These are phyloP conservation scores for Cricetomys ansorgei DNA, from an alignment of 2,113 vertebrate species.

Conservation along the genomic window DNA sequence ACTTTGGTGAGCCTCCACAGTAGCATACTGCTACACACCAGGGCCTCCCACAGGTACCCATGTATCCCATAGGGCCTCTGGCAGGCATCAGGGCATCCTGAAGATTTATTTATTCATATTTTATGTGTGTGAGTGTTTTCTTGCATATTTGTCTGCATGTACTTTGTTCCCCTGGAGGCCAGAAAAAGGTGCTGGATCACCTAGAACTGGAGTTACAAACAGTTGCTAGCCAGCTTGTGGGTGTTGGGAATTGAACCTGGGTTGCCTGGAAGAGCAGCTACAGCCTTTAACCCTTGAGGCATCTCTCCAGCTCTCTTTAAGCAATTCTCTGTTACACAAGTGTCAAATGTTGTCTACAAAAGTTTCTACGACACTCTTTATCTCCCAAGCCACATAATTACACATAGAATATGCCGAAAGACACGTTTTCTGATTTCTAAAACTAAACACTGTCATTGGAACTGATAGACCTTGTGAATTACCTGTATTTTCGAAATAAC, in stretches of 20 bases:
- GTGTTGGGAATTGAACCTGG: neutral
- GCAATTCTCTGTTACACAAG: neutral
- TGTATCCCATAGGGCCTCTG: too few species aligned
- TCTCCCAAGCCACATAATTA: neutral
- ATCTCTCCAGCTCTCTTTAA: neutral
- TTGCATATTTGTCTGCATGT: neutral
- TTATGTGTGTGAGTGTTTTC: neutral
- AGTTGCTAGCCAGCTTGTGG: neutral
- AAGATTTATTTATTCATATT: neutral
- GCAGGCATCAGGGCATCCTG: too few species aligned
- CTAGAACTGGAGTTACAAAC: neutral
- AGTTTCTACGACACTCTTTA: neutral
- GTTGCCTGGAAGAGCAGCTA: neutral
- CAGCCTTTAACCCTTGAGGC: too few species aligned
- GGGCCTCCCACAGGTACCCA: too few species aligned
- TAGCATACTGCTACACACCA: too few species aligned
- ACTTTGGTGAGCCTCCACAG: too few species aligned
- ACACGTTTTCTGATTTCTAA: conserved; percentile 30
- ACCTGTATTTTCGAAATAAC: neutral
- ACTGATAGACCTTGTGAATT: neutral
- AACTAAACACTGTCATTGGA: neutral
- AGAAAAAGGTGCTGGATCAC: neutral
- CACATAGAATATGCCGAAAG: neutral
- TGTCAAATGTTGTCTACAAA: neutral
- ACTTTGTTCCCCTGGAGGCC: neutral